Base-by-base conservation (phyloP, 2,113 vertebrate genomes). In the Bubo blakistoni region DNA sequence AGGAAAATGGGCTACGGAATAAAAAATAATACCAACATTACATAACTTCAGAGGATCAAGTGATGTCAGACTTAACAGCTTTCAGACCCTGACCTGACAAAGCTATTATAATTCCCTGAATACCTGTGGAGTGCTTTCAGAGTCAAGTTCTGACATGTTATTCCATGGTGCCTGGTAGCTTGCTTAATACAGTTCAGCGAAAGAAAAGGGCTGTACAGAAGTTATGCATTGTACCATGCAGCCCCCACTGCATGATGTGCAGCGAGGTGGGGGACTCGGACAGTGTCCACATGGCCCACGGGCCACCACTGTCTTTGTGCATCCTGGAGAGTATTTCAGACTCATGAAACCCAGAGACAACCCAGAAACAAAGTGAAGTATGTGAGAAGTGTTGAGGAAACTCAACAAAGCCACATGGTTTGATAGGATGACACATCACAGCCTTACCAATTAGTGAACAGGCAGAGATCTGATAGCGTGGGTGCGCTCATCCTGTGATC, bases 281-380 rank as follows among this genome's bases (percentile, higher is more conserved):
- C 2, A 3, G 16, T 26, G 34, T 38, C 54, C 5, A 0, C 6
- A 7, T 3, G 21, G 52, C 11, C n/a, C 62, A 44, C 0, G 0
- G 59, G 34, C 8, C n/a, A n/a, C 20, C 0, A 0, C 44, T 57
- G 22, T 40, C 24, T 73, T 58, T 73, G 36, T 13, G 29, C 14
- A 22, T 77, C 69, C 55, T 6, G 9, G 36, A 10, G 11, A 47
- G 19, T 7, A n/a, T 54, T 66, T 32, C 42, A 59, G 57, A 12
- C 12, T 78, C 40, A 13, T 1, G 2, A 74, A 91, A 42, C 2
- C 5, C 40, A 46, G 27, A 40, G 44, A 38, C 4, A 25, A 4
- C 5, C 16, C 32, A 66, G 38, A 72, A 86, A 81, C 3, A 1
- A 76, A 59, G 20, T 30, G 36, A 81, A 42, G 34, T 26, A 40